These are phyloP conservation scores for Perca schrenkii DNA, from an alignment of 2,113 vertebrate genomes.

Conservation along the genomic window DNA sequence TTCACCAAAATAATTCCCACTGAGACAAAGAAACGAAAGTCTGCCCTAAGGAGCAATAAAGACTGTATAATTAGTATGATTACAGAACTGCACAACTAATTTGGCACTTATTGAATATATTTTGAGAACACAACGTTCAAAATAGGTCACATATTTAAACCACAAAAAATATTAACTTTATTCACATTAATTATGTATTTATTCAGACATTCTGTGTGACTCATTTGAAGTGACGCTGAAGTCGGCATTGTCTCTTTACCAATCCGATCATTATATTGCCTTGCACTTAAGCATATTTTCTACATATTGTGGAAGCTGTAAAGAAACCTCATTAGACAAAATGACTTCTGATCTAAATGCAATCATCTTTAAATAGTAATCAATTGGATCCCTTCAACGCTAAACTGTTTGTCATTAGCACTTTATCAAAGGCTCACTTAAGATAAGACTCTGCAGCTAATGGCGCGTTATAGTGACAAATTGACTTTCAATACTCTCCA, in stretches of 20 bases:
- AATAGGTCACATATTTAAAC: slow-evolving; percentile 82
- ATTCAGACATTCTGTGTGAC: slow-evolving; percentile 70
- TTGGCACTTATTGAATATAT: slow-evolving; percentile 84
- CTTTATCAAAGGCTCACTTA: slow-evolving; percentile 74
- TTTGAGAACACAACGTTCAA: slow-evolving; percentile 79
- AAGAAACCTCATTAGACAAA: slow-evolving; percentile 77
- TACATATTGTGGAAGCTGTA: slow-evolving; percentile 68
- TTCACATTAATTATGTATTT: slow-evolving; percentile 80
- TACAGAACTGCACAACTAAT: slow-evolving; percentile 83
- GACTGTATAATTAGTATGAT: slow-evolving; percentile 86
- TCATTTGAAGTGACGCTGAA: slow-evolving; percentile 74
- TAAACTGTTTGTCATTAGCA: slow-evolving; percentile 80
- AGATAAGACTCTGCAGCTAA: slow-evolving; percentile 77
- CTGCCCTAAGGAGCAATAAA: slow-evolving; percentile 82
- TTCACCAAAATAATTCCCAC: slow-evolving; percentile 81
- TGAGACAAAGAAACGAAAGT: slow-evolving; percentile 82
- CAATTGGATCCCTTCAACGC: slow-evolving; percentile 75
- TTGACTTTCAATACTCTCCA: slow-evolving; percentile 71
- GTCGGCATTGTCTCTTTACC: slow-evolving; percentile 73
- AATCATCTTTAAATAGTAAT: slow-evolving; percentile 82
- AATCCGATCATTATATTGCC: slow-evolving; percentile 77
- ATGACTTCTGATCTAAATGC: slow-evolving; percentile 79
- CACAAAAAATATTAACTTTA: slow-evolving; percentile 79
- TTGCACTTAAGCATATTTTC: slow-evolving; percentile 77
- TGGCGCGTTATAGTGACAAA: slow-evolving; percentile 76